Percentiles rank a stretch among this genome's conserved stretches.
These are phyloP conservation scores for Anoncus sp. DNA, from an alignment of 2,888 invertebrate species.

Conservation along the genomic window DNA sequence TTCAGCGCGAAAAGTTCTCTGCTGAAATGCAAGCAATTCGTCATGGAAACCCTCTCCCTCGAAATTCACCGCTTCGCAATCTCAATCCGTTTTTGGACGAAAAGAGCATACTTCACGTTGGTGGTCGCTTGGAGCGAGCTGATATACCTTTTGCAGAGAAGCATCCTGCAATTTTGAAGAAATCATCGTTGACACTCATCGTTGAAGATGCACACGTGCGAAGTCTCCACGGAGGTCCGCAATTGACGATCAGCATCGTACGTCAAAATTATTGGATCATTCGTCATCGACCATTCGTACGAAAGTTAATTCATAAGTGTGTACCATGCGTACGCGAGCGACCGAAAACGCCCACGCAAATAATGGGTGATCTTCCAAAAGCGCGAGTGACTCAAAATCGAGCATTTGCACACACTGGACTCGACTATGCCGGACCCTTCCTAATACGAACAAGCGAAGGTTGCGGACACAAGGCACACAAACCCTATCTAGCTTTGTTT, in stretches of 20 bases:
- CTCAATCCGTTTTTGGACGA: constrained; percentile 49
- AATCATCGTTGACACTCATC: constrained; percentile 34
- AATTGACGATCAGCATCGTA: constrained; percentile 59
- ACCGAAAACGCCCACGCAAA: constrained; percentile 61
- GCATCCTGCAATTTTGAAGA: constrained; percentile 47
- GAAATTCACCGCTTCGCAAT: too few relatives aligned
- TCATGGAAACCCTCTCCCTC: neutral
- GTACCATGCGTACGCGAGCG: constrained; percentile 70
- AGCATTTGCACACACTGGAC: constrained; percentile 73
- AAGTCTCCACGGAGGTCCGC: constrained; percentile 67
- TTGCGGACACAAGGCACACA: constrained; percentile 57
- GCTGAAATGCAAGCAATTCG: neutral
- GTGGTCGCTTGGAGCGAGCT: constrained; percentile 44
- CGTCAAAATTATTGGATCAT: constrained; percentile 73
- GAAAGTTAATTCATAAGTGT: constrained; percentile 69
- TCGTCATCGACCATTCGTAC: constrained; percentile 65
- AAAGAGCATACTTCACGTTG: constrained; percentile 34
- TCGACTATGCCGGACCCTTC: constrained; percentile 77
- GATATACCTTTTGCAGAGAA: constrained; percentile 27
- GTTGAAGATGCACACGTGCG: constrained; percentile 59
- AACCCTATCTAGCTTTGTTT: constrained; percentile 66
- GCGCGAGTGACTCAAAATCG: constrained; percentile 68
- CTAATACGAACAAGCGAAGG: constrained; percentile 44
- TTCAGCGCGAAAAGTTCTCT: neutral
- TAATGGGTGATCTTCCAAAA: constrained; percentile 76